These are phyloP conservation scores for Ciconia stormi DNA, from an alignment of 2,113 vertebrate species.

Conservation along the genomic window DNA sequence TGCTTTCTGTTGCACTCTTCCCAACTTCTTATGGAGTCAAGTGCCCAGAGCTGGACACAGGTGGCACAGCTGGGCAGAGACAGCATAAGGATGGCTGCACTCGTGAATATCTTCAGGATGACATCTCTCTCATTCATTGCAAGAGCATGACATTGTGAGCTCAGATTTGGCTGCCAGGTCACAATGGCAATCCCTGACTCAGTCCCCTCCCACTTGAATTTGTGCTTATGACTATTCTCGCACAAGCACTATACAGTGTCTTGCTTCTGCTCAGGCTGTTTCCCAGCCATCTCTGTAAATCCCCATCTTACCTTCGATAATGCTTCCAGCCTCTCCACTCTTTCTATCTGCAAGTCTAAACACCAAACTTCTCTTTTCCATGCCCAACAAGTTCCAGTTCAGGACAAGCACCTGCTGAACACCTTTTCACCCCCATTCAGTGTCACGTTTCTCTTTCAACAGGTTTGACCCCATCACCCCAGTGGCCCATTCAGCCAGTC, in stretches of 20 bases:
- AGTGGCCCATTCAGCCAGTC: background rate
- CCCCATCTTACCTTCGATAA: background rate
- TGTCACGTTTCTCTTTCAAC: background rate
- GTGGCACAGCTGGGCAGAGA: background rate
- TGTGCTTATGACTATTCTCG: background rate
- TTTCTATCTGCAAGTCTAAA: background rate
- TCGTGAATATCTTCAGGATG: background rate
- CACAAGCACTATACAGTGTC: background rate
- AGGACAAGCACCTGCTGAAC: background rate
- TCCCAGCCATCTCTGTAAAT: background rate
- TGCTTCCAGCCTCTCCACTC: background rate
- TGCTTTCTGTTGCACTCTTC: background rate
- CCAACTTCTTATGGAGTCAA: background rate
- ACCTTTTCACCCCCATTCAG: background rate
- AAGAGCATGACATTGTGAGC: background rate
- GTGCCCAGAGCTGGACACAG: background rate
- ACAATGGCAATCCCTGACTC: background rate
- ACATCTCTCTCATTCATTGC: background rate
- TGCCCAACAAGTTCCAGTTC: background rate
- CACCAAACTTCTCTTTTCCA: background rate
- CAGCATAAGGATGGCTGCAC: background rate
- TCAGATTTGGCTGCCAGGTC: background rate
- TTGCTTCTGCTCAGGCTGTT: background rate
- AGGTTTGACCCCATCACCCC: background rate
- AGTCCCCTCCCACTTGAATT: background rate